Percentiles rank a stretch among this genome's conserved stretches.
phyloP scores from a whole-genome alignment of 1,140 invertebrate genomes.

The Drosophila ogumai region DNA sequence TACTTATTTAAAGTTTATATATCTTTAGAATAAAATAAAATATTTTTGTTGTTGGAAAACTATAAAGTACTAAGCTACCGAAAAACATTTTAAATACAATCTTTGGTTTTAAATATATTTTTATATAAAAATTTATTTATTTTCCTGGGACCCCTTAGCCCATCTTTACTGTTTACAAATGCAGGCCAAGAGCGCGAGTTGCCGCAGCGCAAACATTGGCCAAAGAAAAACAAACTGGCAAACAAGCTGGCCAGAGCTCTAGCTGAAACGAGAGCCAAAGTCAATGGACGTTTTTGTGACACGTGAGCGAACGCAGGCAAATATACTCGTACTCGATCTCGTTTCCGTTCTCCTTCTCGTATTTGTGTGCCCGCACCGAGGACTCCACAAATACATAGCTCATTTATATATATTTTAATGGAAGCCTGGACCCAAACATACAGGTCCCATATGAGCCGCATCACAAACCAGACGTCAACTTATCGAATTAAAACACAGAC shows the following conservation, averaged over 20 bases:
- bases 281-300: slow-evolving; percentile 63
- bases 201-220: slow-evolving; percentile 49
- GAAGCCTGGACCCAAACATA: not conserved
- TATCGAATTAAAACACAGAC: slow-evolving; percentile 67
- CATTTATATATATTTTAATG: slow-evolving; percentile 1
- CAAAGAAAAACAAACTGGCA: slow-evolving; percentile 60
- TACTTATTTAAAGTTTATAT: no score
- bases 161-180: slow-evolving; percentile 11
- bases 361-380: slow-evolving; percentile 38
- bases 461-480: slow-evolving; percentile 51
- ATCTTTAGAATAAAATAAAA: no score
- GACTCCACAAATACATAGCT: slow-evolving; percentile 33
- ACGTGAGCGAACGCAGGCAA: slow-evolving; percentile 55
- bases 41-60: not conserved
- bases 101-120: not conserved
- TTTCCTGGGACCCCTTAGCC: not conserved
- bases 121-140: not conserved
- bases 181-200: slow-evolving; percentile 42
- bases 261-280: slow-evolving; percentile 44
- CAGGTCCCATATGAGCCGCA: slow-evolving; percentile 1
- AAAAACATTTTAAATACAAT: not conserved
- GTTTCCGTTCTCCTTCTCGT: not conserved
- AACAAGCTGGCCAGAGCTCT: slow-evolving; percentile 26
- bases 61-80: not conserved
- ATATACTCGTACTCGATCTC: slow-evolving; percentile 18